Conservation (phyloP, 2,113 vertebrate genomes). For the Gracilinanus agilis region DNA sequence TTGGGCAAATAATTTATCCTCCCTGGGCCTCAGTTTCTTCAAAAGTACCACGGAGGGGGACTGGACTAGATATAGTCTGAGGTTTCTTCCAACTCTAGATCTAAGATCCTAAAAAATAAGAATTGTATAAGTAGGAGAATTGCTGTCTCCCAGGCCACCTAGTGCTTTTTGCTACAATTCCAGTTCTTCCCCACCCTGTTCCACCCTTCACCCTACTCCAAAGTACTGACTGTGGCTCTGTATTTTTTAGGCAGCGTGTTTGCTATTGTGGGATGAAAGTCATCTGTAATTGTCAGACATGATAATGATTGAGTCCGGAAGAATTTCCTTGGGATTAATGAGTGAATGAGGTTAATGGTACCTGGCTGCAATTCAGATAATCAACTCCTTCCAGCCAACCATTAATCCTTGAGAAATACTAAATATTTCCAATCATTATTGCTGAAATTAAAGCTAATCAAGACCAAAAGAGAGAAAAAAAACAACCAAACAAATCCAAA, state of each 20-base stretch:
- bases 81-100: not conserved
- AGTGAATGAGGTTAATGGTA: constrained; percentile 39
- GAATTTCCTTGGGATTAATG: constrained; percentile 67
- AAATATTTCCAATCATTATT: constrained; percentile 78
- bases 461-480: constrained; percentile 25
- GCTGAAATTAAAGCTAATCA: constrained; percentile 68
- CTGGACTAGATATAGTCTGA: not conserved
- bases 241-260: not conserved
- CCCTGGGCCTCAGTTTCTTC: not conserved
- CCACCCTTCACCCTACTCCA: not conserved
- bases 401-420: constrained; percentile 73
- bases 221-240: not conserved
- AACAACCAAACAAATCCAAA: constrained; percentile 36
- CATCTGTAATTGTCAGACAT: constrained; percentile 6
- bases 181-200: not conserved
- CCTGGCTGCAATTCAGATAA: constrained; percentile 58
- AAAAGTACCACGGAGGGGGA: not conserved
- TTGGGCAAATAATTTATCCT: not conserved
- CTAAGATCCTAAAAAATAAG: not conserved
- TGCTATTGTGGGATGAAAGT: constrained; percentile 29
- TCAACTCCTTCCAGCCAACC: constrained; percentile 33
- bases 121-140: not conserved
- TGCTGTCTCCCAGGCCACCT: not conserved
- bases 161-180: not conserved
- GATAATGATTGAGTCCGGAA: constrained; percentile 62